Evolutionary conservation across 2,797 vertebrate species (phyloP).

Genomic region (Centropyge bicolor): DNA sequence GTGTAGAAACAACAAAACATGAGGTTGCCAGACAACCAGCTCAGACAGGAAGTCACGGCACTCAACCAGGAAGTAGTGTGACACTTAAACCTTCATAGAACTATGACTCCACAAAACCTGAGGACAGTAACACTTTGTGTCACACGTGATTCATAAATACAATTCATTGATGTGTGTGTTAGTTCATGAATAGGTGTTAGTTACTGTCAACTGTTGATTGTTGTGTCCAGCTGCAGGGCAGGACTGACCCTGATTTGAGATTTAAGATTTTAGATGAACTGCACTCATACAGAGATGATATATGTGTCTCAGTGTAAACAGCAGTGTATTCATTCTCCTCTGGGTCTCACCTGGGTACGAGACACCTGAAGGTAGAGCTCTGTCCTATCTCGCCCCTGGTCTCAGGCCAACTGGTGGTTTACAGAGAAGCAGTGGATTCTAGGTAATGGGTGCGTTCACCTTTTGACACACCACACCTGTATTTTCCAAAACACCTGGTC

Average conservation of each 20-base stretch:
- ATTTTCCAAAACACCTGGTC: not conserved
- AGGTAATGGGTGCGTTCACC: not conserved
- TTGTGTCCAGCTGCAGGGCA: not conserved
- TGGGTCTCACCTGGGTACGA: not conserved
- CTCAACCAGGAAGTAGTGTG: too few relatives aligned
- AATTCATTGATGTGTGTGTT: too few relatives aligned
- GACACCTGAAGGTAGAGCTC: not conserved
- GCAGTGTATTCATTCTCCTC: not conserved
- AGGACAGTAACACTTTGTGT: too few relatives aligned
- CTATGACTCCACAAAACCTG: too few relatives aligned
- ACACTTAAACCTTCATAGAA: too few relatives aligned
- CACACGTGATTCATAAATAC: too few relatives aligned
- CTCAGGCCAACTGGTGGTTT: constrained; percentile 12
- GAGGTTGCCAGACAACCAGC: too few relatives aligned
- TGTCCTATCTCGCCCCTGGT: not conserved
- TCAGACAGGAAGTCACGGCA: too few relatives aligned
- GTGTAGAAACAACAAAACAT: too few relatives aligned
- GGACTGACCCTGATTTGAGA: not conserved
- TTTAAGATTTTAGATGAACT: not conserved
- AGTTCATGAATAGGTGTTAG: too few relatives aligned
- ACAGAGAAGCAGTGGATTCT: not conserved
- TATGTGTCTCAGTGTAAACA: not conserved
- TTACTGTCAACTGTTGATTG: too few relatives aligned
- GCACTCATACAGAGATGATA: not conserved
- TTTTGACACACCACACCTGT: not conserved